Evolutionary conservation across 1,140 invertebrate genomes (phyloP), one percentile per base, ranked within the genome.

Genomic region (Eriocheir sinensis): DNA sequence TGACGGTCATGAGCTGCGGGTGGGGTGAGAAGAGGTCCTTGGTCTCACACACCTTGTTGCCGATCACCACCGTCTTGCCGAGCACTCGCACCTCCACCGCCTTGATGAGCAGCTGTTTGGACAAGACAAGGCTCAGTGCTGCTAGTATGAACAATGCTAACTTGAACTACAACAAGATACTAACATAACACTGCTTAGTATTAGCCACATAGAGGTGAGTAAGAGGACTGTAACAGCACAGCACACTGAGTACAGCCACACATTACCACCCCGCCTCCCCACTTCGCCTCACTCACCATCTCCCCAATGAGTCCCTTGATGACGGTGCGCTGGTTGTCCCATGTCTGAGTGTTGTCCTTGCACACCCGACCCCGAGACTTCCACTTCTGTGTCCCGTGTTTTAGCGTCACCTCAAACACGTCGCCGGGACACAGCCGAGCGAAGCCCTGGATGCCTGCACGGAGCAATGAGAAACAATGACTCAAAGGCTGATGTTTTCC

Each of bases 1-100:
- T 97, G 96, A 98, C 97, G 3, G 97, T 98, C 97, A 98, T 97
- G 36, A 98, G 96, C 96, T 98, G 98, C n/a, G 97, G 97, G 93
- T 97, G 97, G 41, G 97, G 96, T 36, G 97, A 97, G 96, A 98
- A 98, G 32, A 98, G 96, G 93, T 98, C 97, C 89, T 97, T 97
- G 15, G 97, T 97, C 96, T 98, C 97, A 96, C 98, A 98, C 95
- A 97, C 97, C 96, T 97, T 97, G 96, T 97, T 97, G 38, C 97
- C 97, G 30, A 98, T 96, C 9, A 97, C 86, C 81, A 96, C 96
- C 32, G 96, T 95, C 94, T 97, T 96, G 6, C 96, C 96, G 41
- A 96, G 94, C 36, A 96, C 96, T 83, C 96, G 96, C 32, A 96
- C 96, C 96, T 96, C 96, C 44, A 96, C 96, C 15, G 98, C 97